These are phyloP conservation scores for Clarias fuscus DNA, from an alignment of 2,797 vertebrate genomes.

Conservation along the genomic window DNA sequence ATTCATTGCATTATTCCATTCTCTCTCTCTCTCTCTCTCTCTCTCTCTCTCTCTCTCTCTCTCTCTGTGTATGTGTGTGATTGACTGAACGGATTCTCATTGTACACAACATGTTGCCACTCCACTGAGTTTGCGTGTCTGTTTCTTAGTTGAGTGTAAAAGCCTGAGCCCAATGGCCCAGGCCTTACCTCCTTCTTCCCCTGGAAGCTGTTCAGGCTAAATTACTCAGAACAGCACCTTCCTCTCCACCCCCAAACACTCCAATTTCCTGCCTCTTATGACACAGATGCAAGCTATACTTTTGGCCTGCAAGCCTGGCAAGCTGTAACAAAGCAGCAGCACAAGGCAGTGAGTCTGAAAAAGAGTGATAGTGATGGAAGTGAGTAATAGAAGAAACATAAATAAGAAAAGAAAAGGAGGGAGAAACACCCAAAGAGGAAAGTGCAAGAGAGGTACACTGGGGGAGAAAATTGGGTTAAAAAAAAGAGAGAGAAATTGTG, in stretches of 20 bases:
- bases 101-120: conserved; percentile 52
- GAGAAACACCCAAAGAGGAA: conserved; percentile 29
- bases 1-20: conserved; percentile 42
- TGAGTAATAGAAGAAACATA: conserved; percentile 38
- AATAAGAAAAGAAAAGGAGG: conserved; percentile 36
- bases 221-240: conserved; percentile 59
- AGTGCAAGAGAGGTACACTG: conserved; percentile 27
- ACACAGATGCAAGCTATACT: conserved; percentile 62
- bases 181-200: conserved; percentile 49
- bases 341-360: conserved; percentile 53
- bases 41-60: too few species aligned
- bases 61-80: conserved; percentile 10
- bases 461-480: conserved; percentile 34
- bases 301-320: conserved; percentile 57
- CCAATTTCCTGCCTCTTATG: conserved; percentile 60
- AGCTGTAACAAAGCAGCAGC: conserved; percentile 61
- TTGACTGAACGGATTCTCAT: conserved; percentile 49
- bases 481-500: conserved; percentile 19
- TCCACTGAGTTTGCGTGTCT: conserved; percentile 33
- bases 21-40: too few species aligned
- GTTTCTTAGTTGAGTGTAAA: conserved; percentile 49
- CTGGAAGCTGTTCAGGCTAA: conserved; percentile 62
- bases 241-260: conserved; percentile 49
- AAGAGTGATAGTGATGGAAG: conserved; percentile 41
- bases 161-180: conserved; percentile 46